Conservation (phyloP, 2,888 invertebrate species). For the Schrankia costaestrigalis region DNA sequence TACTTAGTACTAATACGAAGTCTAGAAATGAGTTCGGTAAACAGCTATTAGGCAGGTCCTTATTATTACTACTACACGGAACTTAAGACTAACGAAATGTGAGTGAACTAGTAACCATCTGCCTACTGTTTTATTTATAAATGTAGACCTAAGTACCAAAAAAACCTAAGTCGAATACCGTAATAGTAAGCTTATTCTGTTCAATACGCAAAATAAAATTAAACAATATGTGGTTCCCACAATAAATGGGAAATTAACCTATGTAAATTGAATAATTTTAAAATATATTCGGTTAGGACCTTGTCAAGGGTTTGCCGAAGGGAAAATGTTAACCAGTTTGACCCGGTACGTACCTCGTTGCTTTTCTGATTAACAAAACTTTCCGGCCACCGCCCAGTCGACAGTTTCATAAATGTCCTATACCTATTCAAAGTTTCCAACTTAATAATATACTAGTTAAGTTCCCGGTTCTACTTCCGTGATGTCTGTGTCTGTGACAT, state of each 20-base stretch:
- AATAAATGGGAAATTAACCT: slow-evolving; percentile 54
- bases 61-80: too few relatives aligned
- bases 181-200: too few relatives aligned
- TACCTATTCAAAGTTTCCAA: slow-evolving; percentile 57
- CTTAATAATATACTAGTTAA: slow-evolving; percentile 38
- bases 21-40: too few relatives aligned
- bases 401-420: slow-evolving; percentile 55
- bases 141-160: too few relatives aligned
- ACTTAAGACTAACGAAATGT: too few relatives aligned
- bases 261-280: slow-evolving; percentile 66
- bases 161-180: too few relatives aligned
- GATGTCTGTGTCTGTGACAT: slow-evolving; percentile 13
- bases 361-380: slow-evolving; percentile 70
- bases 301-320: slow-evolving; percentile 49
- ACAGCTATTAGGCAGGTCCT: too few relatives aligned
- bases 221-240: slow-evolving; percentile 36
- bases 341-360: slow-evolving; percentile 39
- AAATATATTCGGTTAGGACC: slow-evolving; percentile 51
- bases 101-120: too few relatives aligned
- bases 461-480: slow-evolving; percentile 22
- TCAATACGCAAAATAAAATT: slow-evolving; percentile 2
- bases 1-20: too few relatives aligned
- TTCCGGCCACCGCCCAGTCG: slow-evolving; percentile 45
- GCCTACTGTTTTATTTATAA: too few relatives aligned
- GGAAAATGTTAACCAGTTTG: slow-evolving; percentile 59